These are phyloP conservation scores for Ceyx margarethae DNA, from an alignment of 2,113 vertebrate species.

Conservation along the genomic window DNA sequence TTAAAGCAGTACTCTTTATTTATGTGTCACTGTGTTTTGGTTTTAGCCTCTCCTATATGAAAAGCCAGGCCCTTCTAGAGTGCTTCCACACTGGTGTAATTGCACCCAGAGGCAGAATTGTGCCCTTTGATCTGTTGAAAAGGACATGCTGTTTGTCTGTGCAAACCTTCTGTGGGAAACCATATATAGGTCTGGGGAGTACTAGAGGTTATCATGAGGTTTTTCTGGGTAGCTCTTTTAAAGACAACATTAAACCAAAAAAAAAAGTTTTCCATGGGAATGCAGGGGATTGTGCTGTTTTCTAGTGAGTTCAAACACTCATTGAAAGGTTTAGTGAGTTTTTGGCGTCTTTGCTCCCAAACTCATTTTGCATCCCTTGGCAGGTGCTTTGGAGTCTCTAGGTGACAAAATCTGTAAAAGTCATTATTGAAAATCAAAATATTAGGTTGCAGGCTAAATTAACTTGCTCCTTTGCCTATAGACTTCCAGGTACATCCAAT, in stretches of 20 bases:
- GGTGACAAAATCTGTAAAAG: not conserved
- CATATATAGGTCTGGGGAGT: rapidly evolving
- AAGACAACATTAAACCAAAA: not conserved
- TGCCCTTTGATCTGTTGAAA: not conserved
- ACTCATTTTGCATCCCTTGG: not conserved
- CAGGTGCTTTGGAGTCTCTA: not conserved
- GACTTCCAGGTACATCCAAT: not conserved
- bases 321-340: not conserved
- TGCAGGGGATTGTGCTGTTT: not conserved
- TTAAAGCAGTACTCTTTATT: not conserved
- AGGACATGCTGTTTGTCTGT: not conserved
- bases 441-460: not conserved
- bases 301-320: not conserved
- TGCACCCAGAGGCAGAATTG: not conserved
- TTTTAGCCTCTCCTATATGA: not conserved
- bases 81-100: not conserved
- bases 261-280: not conserved
- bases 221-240: not conserved
- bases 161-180: not conserved
- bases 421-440: not conserved
- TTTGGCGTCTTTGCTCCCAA: not conserved
- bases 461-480: not conserved
- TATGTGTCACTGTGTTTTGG: not conserved
- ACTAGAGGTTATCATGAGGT: not conserved
- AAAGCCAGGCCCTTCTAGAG: not conserved